These are phyloP conservation scores for Sinocyclocheilus rhinocerous DNA, from an alignment of 2,113 vertebrate species.

Conservation along the genomic window DNA sequence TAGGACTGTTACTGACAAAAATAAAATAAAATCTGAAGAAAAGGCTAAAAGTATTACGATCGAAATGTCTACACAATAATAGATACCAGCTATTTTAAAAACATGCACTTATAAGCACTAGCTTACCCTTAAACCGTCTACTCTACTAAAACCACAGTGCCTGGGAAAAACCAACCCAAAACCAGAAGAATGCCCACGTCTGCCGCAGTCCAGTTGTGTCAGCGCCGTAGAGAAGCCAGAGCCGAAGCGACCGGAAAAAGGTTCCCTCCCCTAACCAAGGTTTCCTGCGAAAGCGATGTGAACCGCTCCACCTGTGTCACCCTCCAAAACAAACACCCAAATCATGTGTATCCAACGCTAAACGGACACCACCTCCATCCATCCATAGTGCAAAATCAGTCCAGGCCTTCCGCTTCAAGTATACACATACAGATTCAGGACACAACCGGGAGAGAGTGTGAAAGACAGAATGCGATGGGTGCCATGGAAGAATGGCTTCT, in stretches of 20 bases:
- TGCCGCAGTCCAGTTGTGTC: slow-evolving; percentile 76
- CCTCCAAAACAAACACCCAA: too few relatives aligned
- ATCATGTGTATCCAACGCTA: too few relatives aligned
- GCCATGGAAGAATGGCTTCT: slow-evolving; percentile 48
- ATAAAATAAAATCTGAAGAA: slow-evolving; percentile 82
- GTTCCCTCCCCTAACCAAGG: slow-evolving; percentile 68
- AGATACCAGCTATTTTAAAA: slow-evolving; percentile 98
- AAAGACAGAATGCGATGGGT: background rate
- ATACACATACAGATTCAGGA: slow-evolving; percentile 68
- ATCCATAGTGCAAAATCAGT: slow-evolving; percentile 88
- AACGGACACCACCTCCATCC: slow-evolving; percentile 49
- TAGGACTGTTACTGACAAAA: slow-evolving; percentile 89
- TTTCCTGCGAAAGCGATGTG: slow-evolving; percentile 64
- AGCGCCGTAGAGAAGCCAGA: slow-evolving; percentile 75
- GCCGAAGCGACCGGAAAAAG: slow-evolving; percentile 72
- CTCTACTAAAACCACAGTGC: slow-evolving; percentile 84
- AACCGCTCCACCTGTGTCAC: slow-evolving; percentile 61
- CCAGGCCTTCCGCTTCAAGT: slow-evolving; percentile 86
- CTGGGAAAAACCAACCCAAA: slow-evolving; percentile 48
- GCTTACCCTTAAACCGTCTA: slow-evolving; percentile 80
- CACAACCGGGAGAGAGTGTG: slow-evolving; percentile 32
- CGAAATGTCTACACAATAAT: slow-evolving; percentile 93
- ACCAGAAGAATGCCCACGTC: slow-evolving; percentile 73
- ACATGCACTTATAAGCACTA: slow-evolving; percentile 88
- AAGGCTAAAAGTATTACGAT: slow-evolving; percentile 86